These are phyloP conservation scores for Amazona guildingii DNA, from an alignment of 2,113 vertebrate species.

Conservation along the genomic window DNA sequence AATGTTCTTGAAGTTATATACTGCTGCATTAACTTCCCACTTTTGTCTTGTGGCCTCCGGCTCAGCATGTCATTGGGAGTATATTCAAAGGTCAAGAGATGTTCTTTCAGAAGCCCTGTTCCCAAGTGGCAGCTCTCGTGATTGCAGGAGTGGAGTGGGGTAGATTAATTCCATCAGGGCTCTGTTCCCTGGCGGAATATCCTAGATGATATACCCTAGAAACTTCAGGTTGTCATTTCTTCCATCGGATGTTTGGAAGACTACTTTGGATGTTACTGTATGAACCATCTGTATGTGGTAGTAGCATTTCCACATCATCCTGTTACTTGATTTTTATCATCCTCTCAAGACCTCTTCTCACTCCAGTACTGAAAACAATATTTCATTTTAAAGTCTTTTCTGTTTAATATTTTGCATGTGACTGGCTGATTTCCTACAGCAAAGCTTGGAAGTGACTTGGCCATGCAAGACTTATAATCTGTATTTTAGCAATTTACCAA, in stretches of 20 bases:
- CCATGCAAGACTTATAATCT: background rate
- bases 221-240: background rate
- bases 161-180: background rate
- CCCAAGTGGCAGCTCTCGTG: background rate
- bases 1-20: constrained; percentile 57
- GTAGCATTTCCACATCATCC: background rate
- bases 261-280: background rate
- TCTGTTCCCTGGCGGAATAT: background rate
- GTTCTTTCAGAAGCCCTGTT: background rate
- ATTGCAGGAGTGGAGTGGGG: background rate
- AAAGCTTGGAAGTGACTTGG: background rate
- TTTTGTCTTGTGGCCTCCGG: constrained; percentile 28
- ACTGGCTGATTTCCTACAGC: background rate
- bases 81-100: constrained; percentile 46
- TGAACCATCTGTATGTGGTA: background rate
- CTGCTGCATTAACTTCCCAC: constrained; percentile 50
- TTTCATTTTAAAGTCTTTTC: background rate
- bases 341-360: background rate
- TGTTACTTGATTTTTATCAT: background rate
- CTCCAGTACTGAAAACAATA: background rate
- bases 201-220: background rate
- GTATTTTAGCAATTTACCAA: background rate
- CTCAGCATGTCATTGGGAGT: constrained; percentile 46
- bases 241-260: background rate
- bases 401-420: background rate